Evolutionary conservation across 2,797 vertebrate genomes (phyloP).

Genomic region (Choloepus didactylus): DNA sequence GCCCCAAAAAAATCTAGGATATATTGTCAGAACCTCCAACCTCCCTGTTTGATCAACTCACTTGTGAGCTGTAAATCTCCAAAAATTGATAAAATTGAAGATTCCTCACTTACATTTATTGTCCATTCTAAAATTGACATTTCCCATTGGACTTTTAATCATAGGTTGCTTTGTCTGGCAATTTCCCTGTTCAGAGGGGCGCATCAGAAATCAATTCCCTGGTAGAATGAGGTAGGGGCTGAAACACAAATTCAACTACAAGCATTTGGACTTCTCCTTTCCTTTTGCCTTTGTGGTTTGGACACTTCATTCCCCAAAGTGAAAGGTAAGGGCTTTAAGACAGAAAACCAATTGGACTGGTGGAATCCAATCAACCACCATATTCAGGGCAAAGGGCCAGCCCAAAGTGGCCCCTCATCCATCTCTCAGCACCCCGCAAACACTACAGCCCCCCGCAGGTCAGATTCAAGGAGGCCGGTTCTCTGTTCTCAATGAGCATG

Average conservation of each 20-base stretch:
- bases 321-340: slow-evolving; percentile 80
- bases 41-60: neutral
- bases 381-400: slow-evolving; percentile 66
- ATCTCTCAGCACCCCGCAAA: slow-evolving; percentile 45
- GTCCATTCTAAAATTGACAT: slow-evolving; percentile 65
- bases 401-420: slow-evolving; percentile 52
- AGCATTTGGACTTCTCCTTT: slow-evolving; percentile 54
- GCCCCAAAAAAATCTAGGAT: neutral
- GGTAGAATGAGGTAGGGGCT: slow-evolving; percentile 25
- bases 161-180: slow-evolving; percentile 73
- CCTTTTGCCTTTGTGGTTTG: slow-evolving; percentile 50
- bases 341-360: slow-evolving; percentile 80
- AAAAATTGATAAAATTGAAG: slow-evolving; percentile 70
- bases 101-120: slow-evolving; percentile 74
- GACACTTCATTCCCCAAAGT: slow-evolving; percentile 79
- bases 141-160: slow-evolving; percentile 64
- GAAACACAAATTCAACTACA: slow-evolving; percentile 64
- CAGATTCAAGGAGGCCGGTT: slow-evolving; percentile 56
- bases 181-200: slow-evolving; percentile 62
- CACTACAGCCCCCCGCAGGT: slow-evolving; percentile 33
- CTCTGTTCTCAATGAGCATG: slow-evolving; percentile 30
- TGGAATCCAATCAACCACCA: slow-evolving; percentile 77
- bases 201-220: slow-evolving; percentile 73
- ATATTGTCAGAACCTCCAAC: neutral
- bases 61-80: slow-evolving; percentile 48